phyloP scores from a whole-genome alignment of 2,113 vertebrate species.

The Onychostoma macrolepis region DNA sequence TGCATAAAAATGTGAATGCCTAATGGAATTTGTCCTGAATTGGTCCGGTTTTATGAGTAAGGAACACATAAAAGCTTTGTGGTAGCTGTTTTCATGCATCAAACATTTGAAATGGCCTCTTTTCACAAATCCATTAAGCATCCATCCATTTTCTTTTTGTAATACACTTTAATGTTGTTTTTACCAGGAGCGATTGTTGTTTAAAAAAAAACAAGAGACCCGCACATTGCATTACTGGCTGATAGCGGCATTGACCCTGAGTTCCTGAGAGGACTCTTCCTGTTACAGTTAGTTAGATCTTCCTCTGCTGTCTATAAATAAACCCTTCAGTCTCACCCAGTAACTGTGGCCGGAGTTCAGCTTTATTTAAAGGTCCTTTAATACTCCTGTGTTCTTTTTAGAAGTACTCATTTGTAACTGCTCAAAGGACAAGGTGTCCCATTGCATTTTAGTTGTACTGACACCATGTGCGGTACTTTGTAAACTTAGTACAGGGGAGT shows the following conservation, averaged over 20 bases:
- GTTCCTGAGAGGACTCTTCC: conserved; percentile 35
- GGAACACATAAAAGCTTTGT: neutral
- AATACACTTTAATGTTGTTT: neutral
- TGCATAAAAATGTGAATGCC: neutral
- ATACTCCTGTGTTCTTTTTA: conserved; percentile 12
- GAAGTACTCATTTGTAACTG: neutral
- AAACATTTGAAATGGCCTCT: conserved; percentile 11
- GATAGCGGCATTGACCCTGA: conserved; percentile 12
- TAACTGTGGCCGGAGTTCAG: neutral
- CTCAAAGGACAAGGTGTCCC: neutral
- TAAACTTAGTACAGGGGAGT: neutral
- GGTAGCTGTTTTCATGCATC: neutral
- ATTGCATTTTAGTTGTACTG: neutral
- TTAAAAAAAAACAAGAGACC: neutral
- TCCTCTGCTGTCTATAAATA: conserved; percentile 41
- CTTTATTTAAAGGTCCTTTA: conserved; percentile 14
- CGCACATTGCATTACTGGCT: neutral
- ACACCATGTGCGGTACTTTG: neutral
- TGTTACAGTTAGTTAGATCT: conserved; percentile 2
- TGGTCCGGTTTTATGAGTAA: neutral
- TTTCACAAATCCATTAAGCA: conserved; percentile 24
- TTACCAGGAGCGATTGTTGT: neutral
- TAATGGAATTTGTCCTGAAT: neutral
- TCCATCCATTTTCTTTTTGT: neutral
- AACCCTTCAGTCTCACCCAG: neutral